A percentile compares a stretch with the other conserved stretches of the same genome.
phyloP scores from a whole-genome alignment of 1,140 invertebrate genomes.

The Melitaea cinxia region DNA sequence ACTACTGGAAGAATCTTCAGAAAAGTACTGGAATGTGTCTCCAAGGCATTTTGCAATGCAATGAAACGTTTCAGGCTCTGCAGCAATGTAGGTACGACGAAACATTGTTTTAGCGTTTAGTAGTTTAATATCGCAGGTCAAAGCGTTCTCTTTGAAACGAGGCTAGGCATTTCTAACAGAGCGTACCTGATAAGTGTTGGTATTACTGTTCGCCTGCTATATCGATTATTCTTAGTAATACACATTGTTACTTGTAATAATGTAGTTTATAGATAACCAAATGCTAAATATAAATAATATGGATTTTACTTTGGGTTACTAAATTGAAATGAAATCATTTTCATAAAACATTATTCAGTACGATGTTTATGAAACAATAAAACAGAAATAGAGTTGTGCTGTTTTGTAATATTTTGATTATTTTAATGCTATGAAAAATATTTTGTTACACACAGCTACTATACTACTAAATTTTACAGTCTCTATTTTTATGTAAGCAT shows the following conservation, averaged over 20 bases:
- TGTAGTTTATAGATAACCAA: too few relatives aligned
- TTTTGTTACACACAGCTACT: too few relatives aligned
- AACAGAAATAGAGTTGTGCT: too few relatives aligned
- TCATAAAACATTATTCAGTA: too few relatives aligned
- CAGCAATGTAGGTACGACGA: constrained; percentile 1
- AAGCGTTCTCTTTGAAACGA: constrained; percentile 15
- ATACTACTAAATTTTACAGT: too few relatives aligned
- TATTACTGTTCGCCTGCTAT: not conserved
- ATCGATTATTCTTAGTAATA: not conserved
- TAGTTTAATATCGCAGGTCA: constrained; percentile 17
- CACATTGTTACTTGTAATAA: not conserved
- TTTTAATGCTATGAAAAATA: too few relatives aligned
- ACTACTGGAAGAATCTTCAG: constrained; percentile 5
- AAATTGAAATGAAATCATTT: too few relatives aligned
- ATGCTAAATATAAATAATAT: too few relatives aligned
- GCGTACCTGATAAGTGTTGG: constrained; percentile 2
- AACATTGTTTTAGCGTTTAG: constrained; percentile 16
- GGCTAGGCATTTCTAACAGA: constrained; percentile 10
- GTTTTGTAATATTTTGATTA: too few relatives aligned
- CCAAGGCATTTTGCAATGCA: constrained; percentile 13
- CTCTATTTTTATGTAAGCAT: too few relatives aligned
- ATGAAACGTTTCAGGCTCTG: constrained; percentile 14
- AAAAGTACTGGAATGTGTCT: constrained; percentile 8
- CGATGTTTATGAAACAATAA: too few relatives aligned
- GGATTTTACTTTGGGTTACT: too few relatives aligned